Percentiles rank a stretch among this genome's conserved stretches.
phyloP scores from a whole-genome alignment of 1,140 invertebrate species.

The Dreissena rostriformis region DNA sequence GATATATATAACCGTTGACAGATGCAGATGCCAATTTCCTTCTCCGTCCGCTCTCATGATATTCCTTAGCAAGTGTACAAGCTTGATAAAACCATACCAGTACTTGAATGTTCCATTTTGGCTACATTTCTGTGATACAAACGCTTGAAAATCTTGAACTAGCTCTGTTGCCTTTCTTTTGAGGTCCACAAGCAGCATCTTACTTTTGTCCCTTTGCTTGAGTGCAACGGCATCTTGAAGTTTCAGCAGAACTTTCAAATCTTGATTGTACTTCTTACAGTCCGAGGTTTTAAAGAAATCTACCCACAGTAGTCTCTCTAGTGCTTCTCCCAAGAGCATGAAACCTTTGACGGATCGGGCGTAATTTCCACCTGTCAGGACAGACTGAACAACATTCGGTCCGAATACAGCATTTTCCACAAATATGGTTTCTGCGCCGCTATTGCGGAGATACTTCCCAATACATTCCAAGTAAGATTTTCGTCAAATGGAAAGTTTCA shows the following conservation, averaged over 20 bases:
- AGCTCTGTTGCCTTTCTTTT: not conserved
- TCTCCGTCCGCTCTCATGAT: conserved; percentile 16
- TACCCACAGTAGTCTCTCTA: conserved; percentile 15
- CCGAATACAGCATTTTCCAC: conserved; percentile 17
- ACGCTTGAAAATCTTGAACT: not conserved
- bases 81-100: conserved; percentile 5
- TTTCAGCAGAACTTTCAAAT: not conserved
- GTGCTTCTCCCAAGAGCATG: conserved; percentile 14
- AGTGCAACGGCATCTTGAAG: not conserved
- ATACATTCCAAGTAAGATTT: conserved; percentile 10
- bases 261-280: not conserved
- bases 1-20: conserved; percentile 12
- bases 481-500: conserved; percentile 27
- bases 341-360: conserved; percentile 13
- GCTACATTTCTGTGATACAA: not conserved
- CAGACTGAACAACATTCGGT: conserved; percentile 19
- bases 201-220: conserved; percentile 12
- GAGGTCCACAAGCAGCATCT: not conserved
- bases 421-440: conserved; percentile 13
- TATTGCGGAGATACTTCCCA: conserved; percentile 17
- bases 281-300: not conserved
- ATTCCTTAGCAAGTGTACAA: conserved; percentile 6
- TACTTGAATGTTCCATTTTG: conserved; percentile 2
- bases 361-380: conserved; percentile 5
- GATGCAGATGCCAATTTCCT: conserved; percentile 16